Conservation (phyloP, 1,140 invertebrate species). For the Bombus pascuorum region DNA sequence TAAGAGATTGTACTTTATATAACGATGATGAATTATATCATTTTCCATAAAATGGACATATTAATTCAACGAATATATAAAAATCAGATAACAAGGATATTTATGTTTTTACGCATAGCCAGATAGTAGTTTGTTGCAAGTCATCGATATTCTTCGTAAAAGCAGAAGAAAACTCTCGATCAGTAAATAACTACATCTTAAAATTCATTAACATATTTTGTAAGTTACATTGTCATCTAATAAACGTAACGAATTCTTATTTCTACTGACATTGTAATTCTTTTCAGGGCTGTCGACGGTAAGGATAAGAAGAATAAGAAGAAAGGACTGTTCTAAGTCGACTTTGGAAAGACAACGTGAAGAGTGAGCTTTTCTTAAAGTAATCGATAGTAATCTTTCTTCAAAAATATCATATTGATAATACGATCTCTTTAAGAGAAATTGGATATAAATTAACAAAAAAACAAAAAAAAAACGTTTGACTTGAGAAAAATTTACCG, state of each 20-base stretch:
- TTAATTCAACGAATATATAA: not conserved
- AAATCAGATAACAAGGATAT: not conserved
- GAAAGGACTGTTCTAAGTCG: conserved; percentile 84
- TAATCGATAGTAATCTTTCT: conserved; percentile 12
- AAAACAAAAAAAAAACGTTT: not conserved
- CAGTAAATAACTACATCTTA: not conserved
- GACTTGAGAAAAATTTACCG: not conserved
- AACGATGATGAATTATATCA: not conserved
- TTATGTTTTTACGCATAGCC: not conserved
- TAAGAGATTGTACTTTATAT: not conserved
- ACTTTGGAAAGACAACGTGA: conserved; percentile 13
- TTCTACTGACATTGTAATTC: conserved; percentile 67
- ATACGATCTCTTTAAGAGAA: not conserved
- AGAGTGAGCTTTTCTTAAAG: conserved; percentile 26
- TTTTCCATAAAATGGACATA: not conserved
- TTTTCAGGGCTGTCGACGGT: conserved; percentile 84
- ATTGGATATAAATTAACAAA: not conserved
- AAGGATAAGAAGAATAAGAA: conserved; percentile 86
- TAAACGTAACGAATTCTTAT: not conserved
- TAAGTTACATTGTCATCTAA: conserved; percentile 17
- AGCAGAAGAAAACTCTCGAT: not conserved
- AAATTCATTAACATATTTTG: conserved; percentile 31
- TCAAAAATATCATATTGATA: not conserved
- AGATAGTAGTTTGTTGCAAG: not conserved
- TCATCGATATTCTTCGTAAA: conserved; percentile 8